phyloP scores from a whole-genome alignment of 2,888 invertebrate species.

The Euzetes globulus region DNA sequence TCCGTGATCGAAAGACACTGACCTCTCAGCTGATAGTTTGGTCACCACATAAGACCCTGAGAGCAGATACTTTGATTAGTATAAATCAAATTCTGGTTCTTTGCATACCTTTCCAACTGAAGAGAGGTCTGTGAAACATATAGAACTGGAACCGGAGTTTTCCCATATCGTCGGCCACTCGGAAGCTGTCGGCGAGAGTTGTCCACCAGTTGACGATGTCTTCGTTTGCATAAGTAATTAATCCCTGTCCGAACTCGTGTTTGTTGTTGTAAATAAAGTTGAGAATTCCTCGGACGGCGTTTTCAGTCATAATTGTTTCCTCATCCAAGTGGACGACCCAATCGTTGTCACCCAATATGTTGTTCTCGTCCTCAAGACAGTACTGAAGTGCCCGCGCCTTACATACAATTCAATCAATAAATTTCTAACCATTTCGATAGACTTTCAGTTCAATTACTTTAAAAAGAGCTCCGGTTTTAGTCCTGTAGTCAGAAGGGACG shows the following conservation, averaged over 20 bases:
- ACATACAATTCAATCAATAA: not conserved
- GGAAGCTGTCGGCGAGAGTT: slow-evolving; percentile 86
- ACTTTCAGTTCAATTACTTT: slow-evolving; percentile 51
- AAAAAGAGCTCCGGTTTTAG: slow-evolving; percentile 83
- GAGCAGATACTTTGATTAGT: not conserved
- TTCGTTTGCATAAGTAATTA: slow-evolving; percentile 93
- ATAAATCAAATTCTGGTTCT: not conserved
- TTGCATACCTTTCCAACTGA: slow-evolving; percentile 79
- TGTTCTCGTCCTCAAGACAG: slow-evolving; percentile 83
- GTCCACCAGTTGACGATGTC: slow-evolving; percentile 92
- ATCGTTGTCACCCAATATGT: slow-evolving; percentile 70
- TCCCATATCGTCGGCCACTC: slow-evolving; percentile 96
- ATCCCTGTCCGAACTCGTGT: slow-evolving; percentile 89
- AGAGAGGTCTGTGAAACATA: slow-evolving; percentile 85
- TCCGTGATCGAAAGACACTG: slow-evolving; percentile 89
- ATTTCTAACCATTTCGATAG: not conserved
- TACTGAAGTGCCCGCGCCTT: slow-evolving; percentile 82
- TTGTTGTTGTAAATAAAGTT: slow-evolving; percentile 92
- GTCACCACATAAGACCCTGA: slow-evolving; percentile 84
- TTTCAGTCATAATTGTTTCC: slow-evolving; percentile 87
- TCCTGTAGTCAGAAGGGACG: slow-evolving; percentile 75
- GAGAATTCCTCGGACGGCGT: slow-evolving; percentile 77
- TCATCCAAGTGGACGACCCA: slow-evolving; percentile 98
- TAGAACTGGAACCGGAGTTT: slow-evolving; percentile 86
- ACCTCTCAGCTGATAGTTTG: slow-evolving; percentile 53